Percentiles rank a stretch among this genome's conserved stretches.
These are phyloP conservation scores for Heliconius himera DNA, from an alignment of 1,140 invertebrate genomes.

Conservation along the genomic window DNA sequence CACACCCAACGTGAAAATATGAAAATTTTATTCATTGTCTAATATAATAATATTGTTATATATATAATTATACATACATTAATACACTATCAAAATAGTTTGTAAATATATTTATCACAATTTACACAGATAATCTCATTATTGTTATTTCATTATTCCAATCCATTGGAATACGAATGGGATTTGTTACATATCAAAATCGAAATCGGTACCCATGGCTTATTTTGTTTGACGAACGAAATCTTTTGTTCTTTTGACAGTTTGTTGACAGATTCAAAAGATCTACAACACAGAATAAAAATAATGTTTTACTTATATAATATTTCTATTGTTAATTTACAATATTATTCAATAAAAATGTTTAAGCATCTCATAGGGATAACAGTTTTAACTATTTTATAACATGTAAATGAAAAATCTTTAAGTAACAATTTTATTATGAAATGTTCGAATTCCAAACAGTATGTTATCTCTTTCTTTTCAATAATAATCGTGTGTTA, in stretches of 20 bases:
- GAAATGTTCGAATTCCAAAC: too few species aligned
- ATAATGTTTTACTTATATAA: not conserved
- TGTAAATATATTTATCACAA: slow-evolving; percentile 9
- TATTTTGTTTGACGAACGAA: slow-evolving; percentile 5
- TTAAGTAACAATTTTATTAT: too few species aligned
- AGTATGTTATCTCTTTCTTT: slow-evolving; percentile 16
- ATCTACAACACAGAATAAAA: not conserved
- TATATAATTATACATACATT: slow-evolving; percentile 7
- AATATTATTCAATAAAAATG: too few species aligned
- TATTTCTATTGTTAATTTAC: not conserved
- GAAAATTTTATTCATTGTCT: not conserved
- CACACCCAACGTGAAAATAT: slow-evolving; percentile 16
- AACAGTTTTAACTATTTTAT: too few species aligned
- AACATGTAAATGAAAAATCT: too few species aligned
- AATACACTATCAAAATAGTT: not conserved
- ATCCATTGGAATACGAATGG: not conserved
- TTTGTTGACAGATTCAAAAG: not conserved
- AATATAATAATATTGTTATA: slow-evolving; percentile 5
- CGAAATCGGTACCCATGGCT: slow-evolving; percentile 8
- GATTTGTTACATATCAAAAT: not conserved
- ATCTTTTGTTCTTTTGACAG: slow-evolving; percentile 4
- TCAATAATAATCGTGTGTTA: not conserved
- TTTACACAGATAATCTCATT: not conserved
- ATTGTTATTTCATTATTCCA: not conserved
- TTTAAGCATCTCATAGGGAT: too few species aligned